A percentile compares a stretch with the other conserved stretches of the same genome.
Conservation (phyloP, 2,113 vertebrate genomes). For the Oryzias celebensis region DNA sequence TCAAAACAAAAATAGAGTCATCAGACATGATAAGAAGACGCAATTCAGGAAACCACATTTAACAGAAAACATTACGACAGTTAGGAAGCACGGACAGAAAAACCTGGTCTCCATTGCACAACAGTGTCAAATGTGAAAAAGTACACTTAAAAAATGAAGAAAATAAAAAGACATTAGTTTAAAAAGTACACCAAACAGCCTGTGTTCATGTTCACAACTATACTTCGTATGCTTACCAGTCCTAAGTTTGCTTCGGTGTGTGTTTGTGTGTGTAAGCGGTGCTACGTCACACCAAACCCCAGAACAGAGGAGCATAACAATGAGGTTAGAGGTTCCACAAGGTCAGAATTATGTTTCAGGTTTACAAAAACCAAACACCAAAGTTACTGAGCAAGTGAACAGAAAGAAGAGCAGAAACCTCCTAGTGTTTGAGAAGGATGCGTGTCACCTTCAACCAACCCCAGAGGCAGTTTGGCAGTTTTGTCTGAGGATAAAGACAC, state of each 20-base stretch:
- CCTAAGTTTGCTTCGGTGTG: neutral
- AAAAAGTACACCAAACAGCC: neutral
- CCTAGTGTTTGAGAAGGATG: constrained; percentile 12
- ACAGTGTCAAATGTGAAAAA: neutral
- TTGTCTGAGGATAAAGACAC: neutral
- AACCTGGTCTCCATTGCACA: neutral
- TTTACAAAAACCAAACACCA: constrained; percentile 40
- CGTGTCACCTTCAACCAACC: constrained; percentile 31
- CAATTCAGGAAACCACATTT: neutral
- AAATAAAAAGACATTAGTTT: constrained; percentile 29
- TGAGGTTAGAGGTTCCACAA: constrained; percentile 47
- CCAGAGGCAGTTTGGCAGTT: constrained; percentile 23
- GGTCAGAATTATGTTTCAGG: constrained; percentile 38
- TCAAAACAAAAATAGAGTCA: neutral
- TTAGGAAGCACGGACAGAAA: neutral
- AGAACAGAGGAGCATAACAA: constrained; percentile 44
- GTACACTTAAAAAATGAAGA: neutral
- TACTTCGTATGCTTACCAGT: constrained; percentile 3
- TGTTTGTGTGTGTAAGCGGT: constrained; percentile 11
- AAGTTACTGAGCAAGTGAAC: constrained; percentile 12
- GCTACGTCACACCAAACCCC: constrained; percentile 33
- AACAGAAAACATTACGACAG: constrained; percentile 5
- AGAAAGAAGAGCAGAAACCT: constrained; percentile 13
- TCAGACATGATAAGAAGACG: constrained; percentile 28
- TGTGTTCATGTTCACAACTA: neutral